Evolutionary conservation across 1,140 invertebrate species (phyloP), one percentile per base, ranked within the genome.

Genomic region (Pseudobourletiella spinata): DNA sequence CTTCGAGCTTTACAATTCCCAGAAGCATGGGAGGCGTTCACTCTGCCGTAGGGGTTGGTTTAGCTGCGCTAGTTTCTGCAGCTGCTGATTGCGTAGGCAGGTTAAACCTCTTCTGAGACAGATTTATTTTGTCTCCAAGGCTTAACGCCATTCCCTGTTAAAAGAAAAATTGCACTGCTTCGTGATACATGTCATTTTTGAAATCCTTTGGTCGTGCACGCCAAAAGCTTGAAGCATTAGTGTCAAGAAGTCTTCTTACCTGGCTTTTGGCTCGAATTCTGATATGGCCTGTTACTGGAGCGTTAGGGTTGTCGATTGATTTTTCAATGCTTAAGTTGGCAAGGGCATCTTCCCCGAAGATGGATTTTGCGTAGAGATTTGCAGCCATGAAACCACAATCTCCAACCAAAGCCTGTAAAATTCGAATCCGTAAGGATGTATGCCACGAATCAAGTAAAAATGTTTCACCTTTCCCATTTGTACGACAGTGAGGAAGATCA

Each of bases 311-410:
- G 72, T 91, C 86, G 30, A 90, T 79, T 15, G 93, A 88, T 71
- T 95, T 96, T 76, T 99, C 97, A 70, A 99, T 93, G 72, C 92
- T 96, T 66, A 99, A 82, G 82, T 99, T 99, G 50, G 95, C 96
- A 61, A 99, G 77, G 2, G 95, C 95, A 77, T 99, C 95, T 79
- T 99, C 96, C 2, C 97, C 97, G 78, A 99, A 99, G 73, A 99
- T 98, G 2, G 95, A 98, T 72, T 93, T 87, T 35, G 96, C 95
- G 79, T 98, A 99, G 81, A 99, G 86, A 74, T 99, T 99, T 32
- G 95, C 97, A 35, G 95, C 95, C 89, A 99, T 93, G 76, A 99
- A 99, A 16, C 95, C 94, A 77, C 95, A 99, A 71, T 98, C 91
- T 0, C 95, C 95, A 8, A 86, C 88, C 32, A 98, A 76, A 20